Conservation (phyloP, 2,113 vertebrate genomes). For the Todiramphus saurophagus region DNA sequence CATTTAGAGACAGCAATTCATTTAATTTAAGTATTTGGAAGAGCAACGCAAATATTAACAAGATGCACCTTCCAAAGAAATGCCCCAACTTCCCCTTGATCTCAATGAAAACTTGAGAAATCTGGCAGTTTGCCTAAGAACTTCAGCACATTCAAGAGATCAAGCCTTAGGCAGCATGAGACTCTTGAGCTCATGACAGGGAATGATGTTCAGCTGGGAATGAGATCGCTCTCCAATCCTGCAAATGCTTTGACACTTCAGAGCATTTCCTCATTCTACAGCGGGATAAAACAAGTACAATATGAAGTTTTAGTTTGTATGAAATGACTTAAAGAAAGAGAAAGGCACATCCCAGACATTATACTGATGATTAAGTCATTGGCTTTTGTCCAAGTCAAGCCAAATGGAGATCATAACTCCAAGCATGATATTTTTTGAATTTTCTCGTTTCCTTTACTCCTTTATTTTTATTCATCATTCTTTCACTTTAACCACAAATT, state of each 20-base stretch:
- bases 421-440: background rate
- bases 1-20: background rate
- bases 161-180: conserved; percentile 34
- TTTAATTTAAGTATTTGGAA: conserved; percentile 36
- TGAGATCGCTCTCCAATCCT: background rate
- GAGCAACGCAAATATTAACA: conserved; percentile 29
- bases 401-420: background rate
- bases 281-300: background rate
- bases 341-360: background rate
- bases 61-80: conserved; percentile 26
- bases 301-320: background rate
- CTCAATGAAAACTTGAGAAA: conserved; percentile 43
- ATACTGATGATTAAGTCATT: background rate
- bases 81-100: conserved; percentile 25
- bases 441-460: background rate
- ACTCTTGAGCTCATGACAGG: background rate
- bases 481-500: background rate
- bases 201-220: conserved; percentile 35
- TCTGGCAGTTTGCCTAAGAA: conserved; percentile 36
- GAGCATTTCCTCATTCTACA: conserved; percentile 17
- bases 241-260: conserved; percentile 11
- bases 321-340: background rate
- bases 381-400: background rate
- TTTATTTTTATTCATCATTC: background rate
- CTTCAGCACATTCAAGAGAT: conserved; percentile 34